These are phyloP conservation scores for Piscicola geometra DNA, from an alignment of 2,888 invertebrate genomes.

Conservation along the genomic window DNA sequence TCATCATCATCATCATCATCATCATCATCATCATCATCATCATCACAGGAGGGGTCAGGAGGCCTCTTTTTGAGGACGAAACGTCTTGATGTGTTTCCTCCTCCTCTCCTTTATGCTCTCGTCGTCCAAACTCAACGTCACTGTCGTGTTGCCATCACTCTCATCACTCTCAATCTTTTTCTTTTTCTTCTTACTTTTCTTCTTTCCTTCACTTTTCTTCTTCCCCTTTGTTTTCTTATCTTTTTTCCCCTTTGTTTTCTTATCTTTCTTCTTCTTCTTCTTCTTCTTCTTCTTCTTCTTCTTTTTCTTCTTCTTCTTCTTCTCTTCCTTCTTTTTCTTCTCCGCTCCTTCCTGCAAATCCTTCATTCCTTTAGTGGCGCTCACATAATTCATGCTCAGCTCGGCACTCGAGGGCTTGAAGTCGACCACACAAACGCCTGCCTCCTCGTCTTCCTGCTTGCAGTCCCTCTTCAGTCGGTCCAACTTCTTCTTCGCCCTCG, in stretches of 20 bases:
- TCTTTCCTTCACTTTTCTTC: conserved; percentile 1
- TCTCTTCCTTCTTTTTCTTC: conserved; percentile 12
- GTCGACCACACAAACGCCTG: background rate
- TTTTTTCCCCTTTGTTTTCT: background rate
- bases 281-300: conserved; percentile 2
- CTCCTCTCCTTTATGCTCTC: too few relatives aligned
- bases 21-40: conserved; percentile 21
- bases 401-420: background rate
- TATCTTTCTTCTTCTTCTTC: background rate
- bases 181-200: background rate
- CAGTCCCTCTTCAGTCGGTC: background rate
- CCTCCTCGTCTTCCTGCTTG: too few relatives aligned
- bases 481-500: conserved; percentile 5
- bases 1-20: conserved; percentile 19
- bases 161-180: background rate
- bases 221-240: background rate
- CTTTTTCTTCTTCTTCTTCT: background rate
- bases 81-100: background rate
- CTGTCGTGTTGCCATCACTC: background rate
- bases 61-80: background rate
- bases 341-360: background rate
- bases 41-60: too few relatives aligned
- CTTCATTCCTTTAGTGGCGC: background rate
- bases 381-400: background rate
- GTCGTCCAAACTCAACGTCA: too few relatives aligned